phyloP scores from a whole-genome alignment of 1,140 invertebrate genomes.

The Procambarus clarkii region DNA sequence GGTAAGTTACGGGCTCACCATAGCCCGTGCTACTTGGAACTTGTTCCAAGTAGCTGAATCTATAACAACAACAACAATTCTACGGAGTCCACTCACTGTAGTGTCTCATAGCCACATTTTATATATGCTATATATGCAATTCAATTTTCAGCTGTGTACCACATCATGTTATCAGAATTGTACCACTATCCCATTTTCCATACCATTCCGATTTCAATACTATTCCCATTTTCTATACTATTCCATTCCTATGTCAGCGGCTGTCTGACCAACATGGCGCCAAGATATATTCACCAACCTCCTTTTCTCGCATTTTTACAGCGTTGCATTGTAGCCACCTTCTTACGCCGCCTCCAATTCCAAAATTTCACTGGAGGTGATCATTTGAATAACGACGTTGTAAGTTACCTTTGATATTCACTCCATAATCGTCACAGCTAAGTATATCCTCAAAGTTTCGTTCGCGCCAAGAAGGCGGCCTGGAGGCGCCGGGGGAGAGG shows the following conservation, averaged over 20 bases:
- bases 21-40: too few relatives aligned
- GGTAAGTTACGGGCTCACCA: too few relatives aligned
- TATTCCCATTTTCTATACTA: background rate
- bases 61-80: too few relatives aligned
- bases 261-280: background rate
- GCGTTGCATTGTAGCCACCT: background rate
- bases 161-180: background rate
- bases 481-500: background rate
- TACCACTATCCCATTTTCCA: background rate
- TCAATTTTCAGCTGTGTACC: background rate
- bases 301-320: background rate
- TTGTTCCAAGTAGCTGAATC: too few relatives aligned
- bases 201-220: background rate
- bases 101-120: too few relatives aligned
- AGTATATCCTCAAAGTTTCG: background rate
- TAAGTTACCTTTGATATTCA: slow-evolving; percentile 45
- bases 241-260: background rate
- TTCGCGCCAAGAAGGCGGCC: background rate
- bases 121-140: background rate
- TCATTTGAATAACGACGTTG: slow-evolving; percentile 56
- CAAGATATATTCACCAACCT: background rate
- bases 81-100: too few relatives aligned
- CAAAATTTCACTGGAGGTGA: slow-evolving; percentile 63
- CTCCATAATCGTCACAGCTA: slow-evolving; percentile 37
- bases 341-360: slow-evolving; percentile 40